These are phyloP conservation scores for Tricholaema leucomelas DNA, from an alignment of 2,113 vertebrate species.

Conservation along the genomic window DNA sequence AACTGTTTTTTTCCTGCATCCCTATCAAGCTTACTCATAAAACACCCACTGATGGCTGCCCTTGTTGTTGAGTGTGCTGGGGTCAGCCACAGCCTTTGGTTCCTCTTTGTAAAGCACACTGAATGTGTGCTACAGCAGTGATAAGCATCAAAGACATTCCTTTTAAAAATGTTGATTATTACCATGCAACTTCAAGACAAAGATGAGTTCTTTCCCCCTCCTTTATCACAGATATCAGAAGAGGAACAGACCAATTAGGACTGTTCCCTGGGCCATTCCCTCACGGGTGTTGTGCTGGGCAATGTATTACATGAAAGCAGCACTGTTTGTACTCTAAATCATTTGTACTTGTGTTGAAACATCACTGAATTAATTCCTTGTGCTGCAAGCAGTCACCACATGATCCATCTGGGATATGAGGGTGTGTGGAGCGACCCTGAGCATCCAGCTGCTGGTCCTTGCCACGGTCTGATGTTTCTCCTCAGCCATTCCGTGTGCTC, in stretches of 20 bases:
- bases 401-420: not conserved
- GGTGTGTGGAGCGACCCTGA: not conserved
- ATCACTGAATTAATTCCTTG: not conserved
- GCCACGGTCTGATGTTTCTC: not conserved
- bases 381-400: not conserved
- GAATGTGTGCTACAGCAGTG: not conserved
- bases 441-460: not conserved
- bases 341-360: slow-evolving; percentile 21
- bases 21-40: not conserved
- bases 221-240: not conserved
- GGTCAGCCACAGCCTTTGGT: not conserved
- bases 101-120: not conserved
- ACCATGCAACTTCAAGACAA: not conserved
- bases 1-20: not conserved
- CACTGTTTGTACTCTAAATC: not conserved
- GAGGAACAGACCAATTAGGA: not conserved
- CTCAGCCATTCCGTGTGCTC: not conserved
- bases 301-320: slow-evolving; percentile 4
- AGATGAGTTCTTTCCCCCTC: not conserved
- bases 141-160: not conserved
- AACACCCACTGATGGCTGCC: not conserved
- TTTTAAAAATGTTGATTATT: not conserved
- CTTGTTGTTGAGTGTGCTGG: rapidly evolving
- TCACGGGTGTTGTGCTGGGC: not conserved
- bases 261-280: not conserved